Conservation (phyloP, 2,113 vertebrate genomes). For the Brachyhypopomus occidentalis region DNA sequence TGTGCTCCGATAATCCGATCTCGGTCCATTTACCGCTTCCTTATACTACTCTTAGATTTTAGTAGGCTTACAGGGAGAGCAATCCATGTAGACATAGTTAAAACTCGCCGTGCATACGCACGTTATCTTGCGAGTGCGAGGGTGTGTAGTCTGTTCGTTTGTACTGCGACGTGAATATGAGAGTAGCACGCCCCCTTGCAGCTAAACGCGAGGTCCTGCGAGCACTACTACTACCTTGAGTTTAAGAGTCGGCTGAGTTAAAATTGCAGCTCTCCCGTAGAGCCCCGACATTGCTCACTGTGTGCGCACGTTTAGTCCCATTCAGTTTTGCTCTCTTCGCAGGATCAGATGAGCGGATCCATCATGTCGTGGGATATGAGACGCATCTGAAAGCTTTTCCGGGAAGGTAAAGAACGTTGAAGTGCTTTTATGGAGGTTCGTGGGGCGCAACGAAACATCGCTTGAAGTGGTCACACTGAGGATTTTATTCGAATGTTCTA, state of each 20-base stretch:
- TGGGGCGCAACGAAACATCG: conserved; percentile 61
- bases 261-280: conserved; percentile 2
- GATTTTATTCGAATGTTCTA: conserved; percentile 43
- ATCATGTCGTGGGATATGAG: conserved; percentile 55
- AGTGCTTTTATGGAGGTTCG: conserved; percentile 48
- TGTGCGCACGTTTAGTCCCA: conserved; percentile 16
- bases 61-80: neutral
- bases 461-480: conserved; percentile 55
- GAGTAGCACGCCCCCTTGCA: conserved; percentile 59
- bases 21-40: neutral
- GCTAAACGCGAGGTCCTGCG: conserved; percentile 4
- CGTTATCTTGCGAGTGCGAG: conserved; percentile 19
- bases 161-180: conserved; percentile 14
- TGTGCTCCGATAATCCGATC: neutral
- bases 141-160: neutral
- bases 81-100: too few species aligned
- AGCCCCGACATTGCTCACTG: conserved; percentile 26
- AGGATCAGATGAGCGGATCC: conserved; percentile 40
- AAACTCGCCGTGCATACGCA: conserved; percentile 1
- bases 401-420: conserved; percentile 52
- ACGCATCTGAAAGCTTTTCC: conserved; percentile 53
- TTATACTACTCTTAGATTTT: neutral
- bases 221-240: neutral
- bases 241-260: too few species aligned
- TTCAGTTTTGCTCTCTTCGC: conserved; percentile 22